phyloP scores from a whole-genome alignment of 2,113 vertebrate species.

The Varanus salvator region DNA sequence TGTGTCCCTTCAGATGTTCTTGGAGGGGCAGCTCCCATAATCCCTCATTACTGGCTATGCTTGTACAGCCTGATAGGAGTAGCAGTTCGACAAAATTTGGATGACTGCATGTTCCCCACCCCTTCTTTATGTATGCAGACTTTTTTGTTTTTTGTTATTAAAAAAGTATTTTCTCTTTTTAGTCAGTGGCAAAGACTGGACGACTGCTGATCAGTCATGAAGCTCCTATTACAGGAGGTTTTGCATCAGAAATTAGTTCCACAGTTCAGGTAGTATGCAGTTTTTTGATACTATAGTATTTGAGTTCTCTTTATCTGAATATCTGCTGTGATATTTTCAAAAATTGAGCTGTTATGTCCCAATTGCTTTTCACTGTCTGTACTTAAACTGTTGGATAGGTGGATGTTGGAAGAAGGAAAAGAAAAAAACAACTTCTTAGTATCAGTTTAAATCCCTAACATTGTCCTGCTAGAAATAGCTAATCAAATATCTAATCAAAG shows the following conservation, averaged over 20 bases:
- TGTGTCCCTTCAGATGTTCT: too few relatives aligned
- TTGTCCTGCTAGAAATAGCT: neutral
- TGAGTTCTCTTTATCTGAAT: neutral
- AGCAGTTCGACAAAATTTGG: too few relatives aligned
- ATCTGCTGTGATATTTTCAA: conserved; percentile 5
- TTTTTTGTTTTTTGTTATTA: neutral
- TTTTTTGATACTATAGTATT: conserved; percentile 16
- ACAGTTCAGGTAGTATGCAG: conserved; percentile 88
- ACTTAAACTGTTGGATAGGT: neutral
- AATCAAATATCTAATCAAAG: neutral
- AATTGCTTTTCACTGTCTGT: neutral
- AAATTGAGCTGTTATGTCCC: neutral
- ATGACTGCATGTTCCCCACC: too few relatives aligned
- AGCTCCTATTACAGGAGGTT: conserved; percentile 95
- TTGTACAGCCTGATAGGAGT: too few relatives aligned
- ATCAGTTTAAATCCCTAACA: neutral
- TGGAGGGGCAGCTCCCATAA: too few relatives aligned
- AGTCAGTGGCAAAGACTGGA: conserved; percentile 96
- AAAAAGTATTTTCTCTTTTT: conserved; percentile 60
- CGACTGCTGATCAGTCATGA: conserved; percentile 95
- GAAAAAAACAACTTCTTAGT: neutral
- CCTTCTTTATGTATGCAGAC: neutral
- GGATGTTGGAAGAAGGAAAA: too few relatives aligned
- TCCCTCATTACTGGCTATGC: too few relatives aligned
- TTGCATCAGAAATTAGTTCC: conserved; percentile 95